phyloP scores from a whole-genome alignment of 2,113 vertebrate species.

The Falcunculus frontatus region DNA sequence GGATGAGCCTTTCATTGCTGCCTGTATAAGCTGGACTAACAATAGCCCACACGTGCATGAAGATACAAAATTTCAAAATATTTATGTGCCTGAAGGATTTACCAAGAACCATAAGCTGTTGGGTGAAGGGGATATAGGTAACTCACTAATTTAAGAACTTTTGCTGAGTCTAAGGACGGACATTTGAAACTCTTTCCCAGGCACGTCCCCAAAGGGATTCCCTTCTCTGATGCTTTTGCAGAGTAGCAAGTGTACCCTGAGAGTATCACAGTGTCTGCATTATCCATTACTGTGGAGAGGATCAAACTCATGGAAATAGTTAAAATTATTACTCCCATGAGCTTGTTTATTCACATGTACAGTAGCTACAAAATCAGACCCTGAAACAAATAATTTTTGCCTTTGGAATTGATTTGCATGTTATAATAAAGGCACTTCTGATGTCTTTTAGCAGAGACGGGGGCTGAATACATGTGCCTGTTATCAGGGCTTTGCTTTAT shows the following conservation, averaged over 20 bases:
- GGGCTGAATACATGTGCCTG: conserved; percentile 24
- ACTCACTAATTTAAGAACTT: neutral
- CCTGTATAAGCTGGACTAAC: neutral
- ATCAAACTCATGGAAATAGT: neutral
- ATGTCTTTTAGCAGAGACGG: neutral
- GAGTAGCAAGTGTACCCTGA: neutral
- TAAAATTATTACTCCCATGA: neutral
- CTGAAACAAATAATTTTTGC: neutral
- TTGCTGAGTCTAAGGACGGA: neutral
- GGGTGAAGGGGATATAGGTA: neutral
- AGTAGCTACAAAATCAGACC: neutral
- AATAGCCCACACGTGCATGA: neutral
- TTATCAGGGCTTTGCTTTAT: conserved; percentile 38
- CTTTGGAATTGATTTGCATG: neutral
- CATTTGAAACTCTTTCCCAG: neutral
- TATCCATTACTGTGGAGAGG: neutral
- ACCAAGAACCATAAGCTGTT: neutral
- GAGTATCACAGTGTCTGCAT: neutral
- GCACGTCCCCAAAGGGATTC: neutral
- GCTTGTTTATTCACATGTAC: neutral
- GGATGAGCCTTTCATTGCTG: neutral
- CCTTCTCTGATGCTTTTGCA: neutral
- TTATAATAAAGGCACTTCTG: conserved; percentile 42
- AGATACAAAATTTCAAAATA: neutral
- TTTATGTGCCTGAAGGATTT: neutral